Evolutionary conservation across 2,797 vertebrate genomes (phyloP).

Genomic region (Hypotaenidia philippensis): DNA sequence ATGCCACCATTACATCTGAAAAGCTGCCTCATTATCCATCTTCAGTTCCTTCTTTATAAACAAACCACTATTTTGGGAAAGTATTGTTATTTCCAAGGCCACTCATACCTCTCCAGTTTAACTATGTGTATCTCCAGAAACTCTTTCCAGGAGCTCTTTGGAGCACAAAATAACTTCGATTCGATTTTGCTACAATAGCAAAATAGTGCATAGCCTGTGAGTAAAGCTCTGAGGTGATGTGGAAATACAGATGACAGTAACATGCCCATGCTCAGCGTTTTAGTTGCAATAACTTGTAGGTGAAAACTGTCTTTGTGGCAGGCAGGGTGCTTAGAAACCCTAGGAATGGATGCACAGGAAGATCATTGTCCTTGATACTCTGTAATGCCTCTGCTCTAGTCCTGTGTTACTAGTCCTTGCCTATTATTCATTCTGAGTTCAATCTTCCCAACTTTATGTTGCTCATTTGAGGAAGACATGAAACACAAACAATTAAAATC

Average conservation of each 20-base stretch:
- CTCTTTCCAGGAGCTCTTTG: not conserved
- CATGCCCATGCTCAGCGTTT: not conserved
- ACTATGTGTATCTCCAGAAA: not conserved
- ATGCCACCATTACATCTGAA: not conserved
- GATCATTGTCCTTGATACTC: not conserved
- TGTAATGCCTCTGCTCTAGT: not conserved
- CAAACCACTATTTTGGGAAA: not conserved
- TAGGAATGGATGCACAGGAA: not conserved
- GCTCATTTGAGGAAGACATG: not conserved
- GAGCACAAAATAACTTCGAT: not conserved
- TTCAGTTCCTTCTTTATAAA: not conserved
- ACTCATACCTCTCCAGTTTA: not conserved
- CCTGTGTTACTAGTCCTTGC: not conserved
- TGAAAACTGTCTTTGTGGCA: not conserved
- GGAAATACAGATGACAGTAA: not conserved
- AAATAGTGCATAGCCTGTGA: not conserved
- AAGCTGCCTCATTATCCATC: not conserved
- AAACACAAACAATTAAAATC: slow-evolving; percentile 33
- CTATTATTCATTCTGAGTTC: not conserved
- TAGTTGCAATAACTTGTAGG: not conserved
- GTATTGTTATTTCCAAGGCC: not conserved
- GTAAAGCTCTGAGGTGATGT: not conserved
- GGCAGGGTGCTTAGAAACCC: not conserved
- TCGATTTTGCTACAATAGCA: not conserved
- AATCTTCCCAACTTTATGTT: not conserved